A percentile compares a stretch with the other conserved stretches of the same genome.
phyloP scores from a whole-genome alignment of 2,797 vertebrate species.

The Squalus acanthias region DNA sequence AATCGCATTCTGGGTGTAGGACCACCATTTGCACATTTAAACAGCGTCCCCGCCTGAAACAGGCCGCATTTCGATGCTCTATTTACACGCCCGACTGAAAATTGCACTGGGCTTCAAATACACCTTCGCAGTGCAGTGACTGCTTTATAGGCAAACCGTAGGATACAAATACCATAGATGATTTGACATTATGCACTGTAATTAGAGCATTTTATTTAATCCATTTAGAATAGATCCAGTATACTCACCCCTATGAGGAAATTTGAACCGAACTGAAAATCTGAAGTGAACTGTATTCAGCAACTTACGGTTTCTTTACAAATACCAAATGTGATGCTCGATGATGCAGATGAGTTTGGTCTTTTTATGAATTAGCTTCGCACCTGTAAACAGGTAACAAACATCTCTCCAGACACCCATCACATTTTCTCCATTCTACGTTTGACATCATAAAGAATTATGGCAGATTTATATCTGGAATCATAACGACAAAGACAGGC shows the following conservation, averaged over 20 bases:
- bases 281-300: neutral
- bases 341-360: neutral
- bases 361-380: neutral
- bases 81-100: neutral
- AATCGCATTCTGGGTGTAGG: neutral
- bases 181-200: neutral
- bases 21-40: neutral
- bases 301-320: neutral
- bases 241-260: neutral
- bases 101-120: neutral
- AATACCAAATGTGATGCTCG: neutral
- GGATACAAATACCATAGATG: neutral
- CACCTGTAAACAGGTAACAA: neutral
- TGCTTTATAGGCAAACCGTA: neutral
- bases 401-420: neutral
- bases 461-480: neutral
- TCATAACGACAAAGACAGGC: neutral
- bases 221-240: no score
- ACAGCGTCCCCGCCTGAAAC: neutral
- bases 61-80: neutral
- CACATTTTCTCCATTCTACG: neutral
- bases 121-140: neutral
- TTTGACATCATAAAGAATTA: neutral
- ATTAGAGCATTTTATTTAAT: neutral
- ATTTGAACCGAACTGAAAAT: neutral